These are phyloP conservation scores for Didymodactylos carnosus DNA, from an alignment of 2,888 invertebrate species.

Conservation along the genomic window DNA sequence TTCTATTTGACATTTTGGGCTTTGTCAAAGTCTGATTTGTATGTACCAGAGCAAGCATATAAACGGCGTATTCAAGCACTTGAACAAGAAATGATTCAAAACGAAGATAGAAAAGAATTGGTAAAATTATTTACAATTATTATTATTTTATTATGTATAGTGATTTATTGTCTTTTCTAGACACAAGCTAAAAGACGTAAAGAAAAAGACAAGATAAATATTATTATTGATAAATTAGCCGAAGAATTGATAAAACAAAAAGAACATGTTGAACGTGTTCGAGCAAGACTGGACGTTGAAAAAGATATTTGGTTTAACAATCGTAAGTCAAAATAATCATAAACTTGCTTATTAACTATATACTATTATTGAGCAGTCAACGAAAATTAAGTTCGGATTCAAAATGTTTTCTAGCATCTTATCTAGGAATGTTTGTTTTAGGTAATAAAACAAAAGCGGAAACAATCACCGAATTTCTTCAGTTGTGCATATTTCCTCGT, in stretches of 20 bases:
- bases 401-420: too few species aligned
- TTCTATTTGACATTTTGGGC: slow-evolving; percentile 96
- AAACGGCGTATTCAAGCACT: slow-evolving; percentile 46
- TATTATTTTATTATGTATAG: slow-evolving; percentile 18
- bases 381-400: too few species aligned
- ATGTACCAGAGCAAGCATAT: slow-evolving; percentile 75
- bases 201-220: slow-evolving; percentile 70
- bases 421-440: too few species aligned
- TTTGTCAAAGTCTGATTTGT: slow-evolving; percentile 79
- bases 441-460: slow-evolving; percentile 73
- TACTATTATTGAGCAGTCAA: background rate
- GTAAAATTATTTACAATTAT: background rate
- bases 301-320: slow-evolving; percentile 35
- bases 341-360: background rate
- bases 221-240: slow-evolving; percentile 68
- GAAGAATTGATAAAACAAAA: slow-evolving; percentile 80
- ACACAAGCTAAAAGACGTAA: slow-evolving; percentile 40
- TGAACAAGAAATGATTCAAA: background rate
- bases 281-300: slow-evolving; percentile 41
- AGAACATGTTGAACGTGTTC: slow-evolving; percentile 75
- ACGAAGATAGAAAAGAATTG: slow-evolving; percentile 10
- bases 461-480: slow-evolving; percentile 82
- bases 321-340: slow-evolving; percentile 19
- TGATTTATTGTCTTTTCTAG: slow-evolving; percentile 26
- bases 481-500: slow-evolving; percentile 83